A percentile compares a stretch with the other conserved stretches of the same genome.
Evolutionary conservation across 1,140 invertebrate species (phyloP).

Genomic region (Leguminivora glycinivorella): DNA sequence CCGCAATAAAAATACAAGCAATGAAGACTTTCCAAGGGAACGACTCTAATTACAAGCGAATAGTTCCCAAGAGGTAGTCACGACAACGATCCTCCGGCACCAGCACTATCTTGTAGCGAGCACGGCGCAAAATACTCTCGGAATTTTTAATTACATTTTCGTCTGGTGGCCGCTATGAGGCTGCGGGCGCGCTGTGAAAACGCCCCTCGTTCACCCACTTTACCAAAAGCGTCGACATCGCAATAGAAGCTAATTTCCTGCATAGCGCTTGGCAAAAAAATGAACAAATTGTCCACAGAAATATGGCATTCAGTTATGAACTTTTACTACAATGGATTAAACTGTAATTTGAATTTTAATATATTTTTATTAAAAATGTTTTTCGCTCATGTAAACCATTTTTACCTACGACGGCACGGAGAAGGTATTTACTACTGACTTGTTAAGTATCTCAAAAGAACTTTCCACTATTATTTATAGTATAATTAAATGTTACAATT

Average conservation of each 20-base stretch:
- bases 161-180: slow-evolving; percentile 71
- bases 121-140: slow-evolving; percentile 72
- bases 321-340: slow-evolving; percentile 28
- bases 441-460: neutral
- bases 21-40: slow-evolving; percentile 66
- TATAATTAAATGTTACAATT: too few relatives aligned
- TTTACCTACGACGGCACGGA: too few relatives aligned
- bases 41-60: slow-evolving; percentile 76
- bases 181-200: slow-evolving; percentile 63
- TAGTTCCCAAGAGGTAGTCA: slow-evolving; percentile 71
- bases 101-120: slow-evolving; percentile 76
- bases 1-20: slow-evolving; percentile 36
- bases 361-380: neutral
- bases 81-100: slow-evolving; percentile 64
- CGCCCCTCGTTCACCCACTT: slow-evolving; percentile 70
- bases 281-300: slow-evolving; percentile 50
- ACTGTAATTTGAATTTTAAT: slow-evolving; percentile 43
- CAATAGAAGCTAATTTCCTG: slow-evolving; percentile 79
- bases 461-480: neutral
- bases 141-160: slow-evolving; percentile 80
- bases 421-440: neutral
- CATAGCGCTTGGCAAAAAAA: slow-evolving; percentile 72
- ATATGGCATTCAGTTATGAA: slow-evolving; percentile 54
- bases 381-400: neutral
- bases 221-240: slow-evolving; percentile 76